phyloP scores from a whole-genome alignment of 2,113 vertebrate genomes.

The Campylomormyrus tamandua region DNA sequence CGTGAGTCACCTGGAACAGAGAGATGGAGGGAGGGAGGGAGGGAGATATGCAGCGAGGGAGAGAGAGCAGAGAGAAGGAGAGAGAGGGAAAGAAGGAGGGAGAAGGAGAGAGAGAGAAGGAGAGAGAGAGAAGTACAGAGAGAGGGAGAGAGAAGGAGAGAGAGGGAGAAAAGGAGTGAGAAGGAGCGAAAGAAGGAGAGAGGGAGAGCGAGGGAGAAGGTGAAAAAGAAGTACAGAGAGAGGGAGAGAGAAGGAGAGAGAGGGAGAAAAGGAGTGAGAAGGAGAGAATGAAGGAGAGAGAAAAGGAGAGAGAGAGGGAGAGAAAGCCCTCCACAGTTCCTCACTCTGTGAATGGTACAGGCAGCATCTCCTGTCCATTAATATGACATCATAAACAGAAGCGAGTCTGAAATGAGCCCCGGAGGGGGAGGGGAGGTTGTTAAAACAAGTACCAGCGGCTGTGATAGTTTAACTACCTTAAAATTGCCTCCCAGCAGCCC shows the following conservation, averaged over 20 bases:
- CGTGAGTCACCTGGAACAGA: neutral
- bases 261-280: neutral
- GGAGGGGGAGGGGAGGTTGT: neutral
- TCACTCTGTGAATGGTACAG: neutral
- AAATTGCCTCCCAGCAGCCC: slow-evolving; percentile 3
- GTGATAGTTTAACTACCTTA: neutral
- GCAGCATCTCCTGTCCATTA: neutral
- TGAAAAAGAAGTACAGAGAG: neutral
- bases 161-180: neutral
- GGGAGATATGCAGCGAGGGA: neutral
- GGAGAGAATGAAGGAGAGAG: neutral
- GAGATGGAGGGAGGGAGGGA: neutral
- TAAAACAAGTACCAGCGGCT: neutral
- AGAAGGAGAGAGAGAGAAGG: neutral
- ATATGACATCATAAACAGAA: slow-evolving; percentile 2
- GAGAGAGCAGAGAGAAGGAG: neutral
- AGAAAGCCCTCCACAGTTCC: neutral
- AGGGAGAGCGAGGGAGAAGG: neutral
- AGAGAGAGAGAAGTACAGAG: neutral
- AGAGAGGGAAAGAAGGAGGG: neutral
- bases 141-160: neutral
- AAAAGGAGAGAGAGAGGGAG: neutral
- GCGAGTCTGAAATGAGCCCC: neutral
- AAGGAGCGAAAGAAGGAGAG: neutral
- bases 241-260: neutral